Percentiles rank a stretch among this genome's conserved stretches.
phyloP scores from a whole-genome alignment of 2,888 invertebrate genomes.

The Tricholauxania praeusta region DNA sequence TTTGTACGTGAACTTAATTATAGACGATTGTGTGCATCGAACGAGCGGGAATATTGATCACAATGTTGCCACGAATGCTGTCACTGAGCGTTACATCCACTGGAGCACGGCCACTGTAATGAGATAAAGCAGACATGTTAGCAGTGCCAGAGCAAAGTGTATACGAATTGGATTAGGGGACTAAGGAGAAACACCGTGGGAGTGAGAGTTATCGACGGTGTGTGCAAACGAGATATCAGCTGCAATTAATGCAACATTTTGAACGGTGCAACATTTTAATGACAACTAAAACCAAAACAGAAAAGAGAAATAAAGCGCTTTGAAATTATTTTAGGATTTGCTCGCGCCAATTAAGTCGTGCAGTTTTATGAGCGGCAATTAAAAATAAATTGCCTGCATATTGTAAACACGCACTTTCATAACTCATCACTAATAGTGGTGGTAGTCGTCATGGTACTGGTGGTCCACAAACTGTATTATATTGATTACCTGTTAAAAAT shows the following conservation, averaged over 20 bases:
- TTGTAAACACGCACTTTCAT: neutral
- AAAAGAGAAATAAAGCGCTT: neutral
- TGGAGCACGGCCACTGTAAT: conserved; percentile 61
- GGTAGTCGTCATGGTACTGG: no score
- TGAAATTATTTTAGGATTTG: neutral
- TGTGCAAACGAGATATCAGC: neutral
- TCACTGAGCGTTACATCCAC: conserved; percentile 64
- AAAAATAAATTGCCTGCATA: conserved; percentile 10
- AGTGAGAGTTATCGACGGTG: neutral
- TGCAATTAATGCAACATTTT: conserved; percentile 43
- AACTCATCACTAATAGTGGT: no score
- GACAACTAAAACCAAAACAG: neutral
- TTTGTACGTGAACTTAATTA: conserved; percentile 47
- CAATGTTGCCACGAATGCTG: conserved; percentile 62
- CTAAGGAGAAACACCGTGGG: no score
- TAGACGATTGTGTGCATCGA: conserved; percentile 69
- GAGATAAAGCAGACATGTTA: conserved; percentile 25
- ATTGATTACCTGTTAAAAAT: conserved; percentile 71
- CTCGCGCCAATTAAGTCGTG: conserved; percentile 13
- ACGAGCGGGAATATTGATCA: conserved; percentile 60
- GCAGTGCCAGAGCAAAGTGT: no score
- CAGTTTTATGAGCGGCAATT: conserved; percentile 25
- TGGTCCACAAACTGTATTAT: no score
- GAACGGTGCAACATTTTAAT: conserved; percentile 17
- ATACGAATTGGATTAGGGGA: no score